Evolutionary conservation across 2,797 vertebrate genomes (phyloP), one percentile per base, ranked within the genome.

Genomic region (Cuniculus paca): DNA sequence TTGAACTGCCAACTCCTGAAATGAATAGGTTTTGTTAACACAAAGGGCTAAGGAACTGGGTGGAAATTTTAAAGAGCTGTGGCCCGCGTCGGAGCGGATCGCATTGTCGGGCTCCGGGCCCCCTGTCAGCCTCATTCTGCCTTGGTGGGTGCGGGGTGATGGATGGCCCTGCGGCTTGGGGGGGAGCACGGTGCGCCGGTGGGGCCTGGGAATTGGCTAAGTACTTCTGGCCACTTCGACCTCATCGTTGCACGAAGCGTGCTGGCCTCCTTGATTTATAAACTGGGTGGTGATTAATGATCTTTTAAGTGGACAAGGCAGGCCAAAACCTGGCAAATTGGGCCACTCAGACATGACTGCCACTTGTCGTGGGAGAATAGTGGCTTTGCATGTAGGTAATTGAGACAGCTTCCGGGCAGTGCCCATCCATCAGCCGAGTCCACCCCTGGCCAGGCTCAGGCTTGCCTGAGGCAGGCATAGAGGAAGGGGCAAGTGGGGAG

Each of bases 241-340:
- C 99, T 99, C 99, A 99, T 99, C 99, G 99, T 99, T 98, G 98
- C 98, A 99, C 98, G 98, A 98, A 98, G 99, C 98, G 98, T 98
- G 98, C 98, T 98, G 98, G 99, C 99, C 98, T 98, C 98, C 98
- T 98, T 99, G 99, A 99, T 99, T 99, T 99, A 99, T 99, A 99
- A 99, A 99, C 99, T 99, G 99, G 99, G 98, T 94, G 95, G 99
- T 99, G 99, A 99, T 99, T 99, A 99, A 99, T 99, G 99, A 98
- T 99, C 99, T 99, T 99, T 99, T 99, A 99, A 99, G 99, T 99
- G 99, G 99, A 99, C 98, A 99, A 99, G 99, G 99, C 99, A 99
- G 99, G 98, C 98, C 98, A 98, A 98, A 99, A 99, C 99, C 98
- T 98, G 97, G 98, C 98, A 98, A 98, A 98, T 98, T 95, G 87